Conservation (phyloP, 2,888 invertebrate genomes). For the Caenorhabditis becei region DNA sequence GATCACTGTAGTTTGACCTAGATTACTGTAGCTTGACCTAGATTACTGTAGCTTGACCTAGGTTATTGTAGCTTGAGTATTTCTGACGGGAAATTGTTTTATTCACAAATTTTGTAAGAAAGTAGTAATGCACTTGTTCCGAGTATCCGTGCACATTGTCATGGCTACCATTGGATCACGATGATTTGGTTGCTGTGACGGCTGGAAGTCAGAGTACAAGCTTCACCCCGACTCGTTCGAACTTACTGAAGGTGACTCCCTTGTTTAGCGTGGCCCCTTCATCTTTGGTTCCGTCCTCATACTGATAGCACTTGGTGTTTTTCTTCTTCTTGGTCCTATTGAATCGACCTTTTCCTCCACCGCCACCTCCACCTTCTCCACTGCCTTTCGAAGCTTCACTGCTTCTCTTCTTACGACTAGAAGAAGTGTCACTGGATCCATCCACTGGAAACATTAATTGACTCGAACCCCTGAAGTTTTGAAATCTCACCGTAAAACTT, state of each 20-base stretch:
- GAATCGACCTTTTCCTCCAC: slow-evolving; percentile 12
- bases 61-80: too few species aligned
- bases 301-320: slow-evolving; percentile 44
- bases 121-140: not conserved
- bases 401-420: slow-evolving; percentile 17
- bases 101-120: too few species aligned
- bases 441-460: slow-evolving; percentile 13
- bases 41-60: too few species aligned
- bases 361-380: slow-evolving; percentile 14
- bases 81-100: too few species aligned
- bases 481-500: slow-evolving; percentile 44
- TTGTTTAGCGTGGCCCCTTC: slow-evolving; percentile 39
- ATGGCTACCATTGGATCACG: not conserved
- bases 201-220: slow-evolving; percentile 14
- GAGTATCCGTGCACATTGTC: not conserved
- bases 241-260: slow-evolving; percentile 46
- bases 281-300: slow-evolving; percentile 52
- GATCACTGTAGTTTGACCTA: too few species aligned
- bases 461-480: too few species aligned
- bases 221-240: too few species aligned
- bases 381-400: too few species aligned
- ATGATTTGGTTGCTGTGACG: slow-evolving; percentile 2
- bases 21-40: too few species aligned
- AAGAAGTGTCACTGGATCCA: slow-evolving; percentile 23
- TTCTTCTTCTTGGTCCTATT: slow-evolving; percentile 45